Percentiles rank a stretch among this genome's conserved stretches.
Evolutionary conservation across 1,140 invertebrate genomes (phyloP).

Genomic region (Apocrypta bakeri): DNA sequence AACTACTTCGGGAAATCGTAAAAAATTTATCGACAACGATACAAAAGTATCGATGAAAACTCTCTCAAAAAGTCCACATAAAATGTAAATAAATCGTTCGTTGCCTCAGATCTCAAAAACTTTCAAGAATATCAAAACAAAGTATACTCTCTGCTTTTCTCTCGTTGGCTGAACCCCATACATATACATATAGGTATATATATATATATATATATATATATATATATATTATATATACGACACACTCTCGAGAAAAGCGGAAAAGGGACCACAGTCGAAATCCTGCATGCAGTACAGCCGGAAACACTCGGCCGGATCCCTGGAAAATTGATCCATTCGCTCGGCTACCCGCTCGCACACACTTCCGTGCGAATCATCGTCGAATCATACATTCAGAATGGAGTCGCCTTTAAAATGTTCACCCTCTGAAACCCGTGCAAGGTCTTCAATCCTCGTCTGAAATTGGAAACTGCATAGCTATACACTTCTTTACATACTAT

Average conservation of each 20-base stretch:
- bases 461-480: conserved; percentile 33
- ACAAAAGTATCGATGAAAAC: too few species aligned
- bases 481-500: neutral
- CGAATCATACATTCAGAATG: conserved; percentile 20
- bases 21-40: neutral
- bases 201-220: neutral
- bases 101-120: neutral
- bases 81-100: neutral
- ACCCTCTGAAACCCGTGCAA: conserved; percentile 12
- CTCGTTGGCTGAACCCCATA: neutral
- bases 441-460: neutral
- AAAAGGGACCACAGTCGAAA: neutral
- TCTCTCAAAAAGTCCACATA: neutral
- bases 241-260: neutral
- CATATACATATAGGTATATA: too few species aligned
- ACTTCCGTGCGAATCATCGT: neutral
- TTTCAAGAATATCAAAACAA: neutral
- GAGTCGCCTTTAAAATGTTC: conserved; percentile 33
- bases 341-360: neutral
- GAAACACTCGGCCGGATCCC: neutral
- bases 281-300: neutral
- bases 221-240: too few species aligned
- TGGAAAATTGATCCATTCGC: conserved; percentile 20
- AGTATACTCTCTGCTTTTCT: neutral
- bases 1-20: neutral